These are phyloP conservation scores for Melospiza melodia DNA, from an alignment of 2,113 vertebrate species.

Conservation along the genomic window DNA sequence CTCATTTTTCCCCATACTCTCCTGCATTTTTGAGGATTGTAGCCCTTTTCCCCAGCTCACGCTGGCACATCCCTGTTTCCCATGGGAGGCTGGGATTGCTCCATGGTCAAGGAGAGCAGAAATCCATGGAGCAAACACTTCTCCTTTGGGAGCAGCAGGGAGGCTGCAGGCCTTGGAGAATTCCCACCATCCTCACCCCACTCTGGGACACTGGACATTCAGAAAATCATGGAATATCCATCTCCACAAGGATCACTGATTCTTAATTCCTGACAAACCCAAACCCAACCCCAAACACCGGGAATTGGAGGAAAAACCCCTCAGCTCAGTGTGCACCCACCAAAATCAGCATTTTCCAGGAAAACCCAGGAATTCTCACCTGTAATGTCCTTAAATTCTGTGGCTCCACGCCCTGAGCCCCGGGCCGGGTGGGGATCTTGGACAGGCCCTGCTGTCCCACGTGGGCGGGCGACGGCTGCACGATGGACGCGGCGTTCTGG, in stretches of 20 bases:
- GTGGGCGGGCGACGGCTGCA: conserved; percentile 88
- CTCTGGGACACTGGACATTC: neutral
- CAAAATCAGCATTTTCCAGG: accelerated
- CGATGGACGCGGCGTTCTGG: conserved; percentile 88
- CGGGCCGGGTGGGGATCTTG: conserved; percentile 90
- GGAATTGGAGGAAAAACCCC: accelerated
- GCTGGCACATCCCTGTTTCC: too few species aligned
- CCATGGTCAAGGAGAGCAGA: accelerated
- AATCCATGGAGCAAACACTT: accelerated
- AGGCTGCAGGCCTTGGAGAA: neutral
- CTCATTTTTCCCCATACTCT: too few species aligned
- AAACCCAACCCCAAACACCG: neutral
- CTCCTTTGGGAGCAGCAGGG: neutral
- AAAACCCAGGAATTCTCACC: conserved; percentile 57
- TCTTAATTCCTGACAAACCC: neutral
- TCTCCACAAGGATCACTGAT: neutral
- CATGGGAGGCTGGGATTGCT: too few species aligned
- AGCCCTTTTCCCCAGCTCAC: too few species aligned
- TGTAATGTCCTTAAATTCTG: conserved; percentile 91
- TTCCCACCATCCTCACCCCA: neutral
- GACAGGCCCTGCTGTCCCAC: conserved; percentile 86
- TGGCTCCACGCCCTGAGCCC: conserved; percentile 87
- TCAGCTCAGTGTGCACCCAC: accelerated
- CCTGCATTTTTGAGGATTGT: too few species aligned
- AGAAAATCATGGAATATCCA: accelerated